Evolutionary conservation across 1,140 invertebrate genomes (phyloP), one percentile per base, ranked within the genome.

Genomic region (Solen grandis): DNA sequence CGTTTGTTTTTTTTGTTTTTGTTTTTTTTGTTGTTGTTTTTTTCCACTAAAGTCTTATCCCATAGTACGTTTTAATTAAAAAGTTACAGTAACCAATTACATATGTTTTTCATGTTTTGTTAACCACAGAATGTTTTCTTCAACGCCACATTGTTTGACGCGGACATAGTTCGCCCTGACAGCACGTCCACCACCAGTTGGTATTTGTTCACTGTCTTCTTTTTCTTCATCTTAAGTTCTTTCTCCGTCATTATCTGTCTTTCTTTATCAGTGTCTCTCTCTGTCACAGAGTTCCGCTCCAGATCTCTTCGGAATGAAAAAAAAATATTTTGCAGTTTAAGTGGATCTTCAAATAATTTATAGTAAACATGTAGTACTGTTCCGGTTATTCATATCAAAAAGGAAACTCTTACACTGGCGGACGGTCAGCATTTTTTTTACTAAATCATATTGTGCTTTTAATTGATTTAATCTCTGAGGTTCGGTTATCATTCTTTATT

Each of bases 81-180:
- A 22, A 22, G n/a, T 25, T 22, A 19, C n/a, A 54, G 27, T 19
- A 54, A 22, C 27, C 2, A 54, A 54, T 25, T 52, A 52, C n/a
- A 14, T 52, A 14, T 52, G 46, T n/a, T 52, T 52, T 52, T 13
- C n/a, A 52, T n/a, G n/a, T 14, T 52, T 52, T 52, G n/a, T n/a
- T 14, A n/a, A 2, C 66, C 66, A 50, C 50, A 76, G 74, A 76
- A 29, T 29, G 60, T 29, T n/a, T 10, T 55, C 8, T 76, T 35
- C 29, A 38, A 76, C 33, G 74, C 74, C 2, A 46, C 66, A 25
- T 55, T 76, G 41, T 76, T 76, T 55, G 74, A 76, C 41, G 62
- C 54, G 41, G 74, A 76, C 22, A 76, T 76, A 38, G 16, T 76
- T 3, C 41, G 74, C 13, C 74, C 74, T 2, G 74, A 76, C 35